A percentile compares a stretch with the other conserved stretches of the same genome.
These are phyloP conservation scores for Trichosurus vulpecula DNA, from an alignment of 2,797 vertebrate genomes.

Conservation along the genomic window DNA sequence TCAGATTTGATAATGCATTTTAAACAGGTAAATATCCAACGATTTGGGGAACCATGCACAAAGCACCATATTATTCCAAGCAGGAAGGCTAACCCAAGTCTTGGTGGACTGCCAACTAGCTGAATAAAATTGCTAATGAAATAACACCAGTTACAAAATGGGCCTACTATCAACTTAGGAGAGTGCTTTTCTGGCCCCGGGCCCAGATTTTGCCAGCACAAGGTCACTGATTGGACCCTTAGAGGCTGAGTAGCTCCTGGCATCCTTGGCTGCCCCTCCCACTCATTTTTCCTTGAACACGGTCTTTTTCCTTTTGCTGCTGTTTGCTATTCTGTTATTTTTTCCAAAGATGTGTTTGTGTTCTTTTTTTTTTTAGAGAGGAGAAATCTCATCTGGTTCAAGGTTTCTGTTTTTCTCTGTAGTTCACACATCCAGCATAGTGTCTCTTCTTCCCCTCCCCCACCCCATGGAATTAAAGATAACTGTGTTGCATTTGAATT, in stretches of 20 bases:
- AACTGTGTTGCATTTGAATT: constrained; percentile 54
- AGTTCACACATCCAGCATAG: constrained; percentile 40
- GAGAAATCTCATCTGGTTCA: constrained; percentile 43
- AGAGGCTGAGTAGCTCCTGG: neutral
- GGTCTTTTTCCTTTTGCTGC: neutral
- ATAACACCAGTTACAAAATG: constrained; percentile 72
- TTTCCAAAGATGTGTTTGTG: neutral
- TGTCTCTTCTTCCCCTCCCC: too few relatives aligned
- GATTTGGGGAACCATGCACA: constrained; percentile 16
- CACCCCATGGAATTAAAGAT: constrained; percentile 67
- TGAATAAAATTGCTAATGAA: constrained; percentile 80
- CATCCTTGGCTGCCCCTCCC: neutral
- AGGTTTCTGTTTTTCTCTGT: neutral
- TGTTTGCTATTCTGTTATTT: neutral
- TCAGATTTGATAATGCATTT: constrained; percentile 67
- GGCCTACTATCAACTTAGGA: constrained; percentile 38
- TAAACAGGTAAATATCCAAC: constrained; percentile 63
- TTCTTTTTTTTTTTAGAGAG: constrained; percentile 5
- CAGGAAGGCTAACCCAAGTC: constrained; percentile 47
- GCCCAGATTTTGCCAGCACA: constrained; percentile 50
- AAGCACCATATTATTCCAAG: constrained; percentile 36
- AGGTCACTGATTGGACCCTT: constrained; percentile 66
- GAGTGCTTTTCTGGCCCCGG: constrained; percentile 78
- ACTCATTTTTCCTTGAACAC: neutral
- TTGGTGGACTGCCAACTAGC: constrained; percentile 78